A percentile compares a stretch with the other conserved stretches of the same genome.
Conservation (phyloP, 2,888 invertebrate genomes). For the Drosophila percnosoma region DNA sequence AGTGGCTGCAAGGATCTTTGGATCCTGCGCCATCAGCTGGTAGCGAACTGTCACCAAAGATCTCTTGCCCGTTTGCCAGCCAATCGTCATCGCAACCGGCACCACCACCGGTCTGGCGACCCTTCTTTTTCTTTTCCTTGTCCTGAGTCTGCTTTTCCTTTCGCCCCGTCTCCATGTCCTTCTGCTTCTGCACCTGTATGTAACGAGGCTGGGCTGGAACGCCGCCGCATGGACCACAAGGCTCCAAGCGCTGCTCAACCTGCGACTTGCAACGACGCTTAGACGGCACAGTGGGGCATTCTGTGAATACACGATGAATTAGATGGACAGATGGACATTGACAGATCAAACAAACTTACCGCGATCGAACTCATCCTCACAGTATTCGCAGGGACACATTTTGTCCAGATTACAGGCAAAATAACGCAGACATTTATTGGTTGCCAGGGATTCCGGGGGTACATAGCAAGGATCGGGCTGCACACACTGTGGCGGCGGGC, state of each 20-base stretch:
- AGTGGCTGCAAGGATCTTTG: conserved; percentile 24
- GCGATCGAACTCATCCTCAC: conserved; percentile 82
- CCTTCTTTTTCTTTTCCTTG: conserved; percentile 42
- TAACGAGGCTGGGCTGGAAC: conserved; percentile 56
- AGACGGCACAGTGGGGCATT: conserved; percentile 67
- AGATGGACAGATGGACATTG: not conserved
- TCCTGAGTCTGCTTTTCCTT: conserved; percentile 22
- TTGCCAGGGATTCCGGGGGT: conserved; percentile 4
- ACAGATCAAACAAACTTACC: conserved; percentile 55
- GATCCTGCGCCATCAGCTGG: not conserved
- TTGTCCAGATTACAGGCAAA: conserved; percentile 81
- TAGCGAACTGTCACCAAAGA: not conserved
- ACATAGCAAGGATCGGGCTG: conserved; percentile 60
- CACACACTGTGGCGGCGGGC: conserved; percentile 39
- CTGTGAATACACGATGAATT: conserved; percentile 15
- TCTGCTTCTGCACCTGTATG: conserved; percentile 30
- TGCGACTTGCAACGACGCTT: conserved; percentile 40
- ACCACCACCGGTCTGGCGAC: conserved; percentile 59
- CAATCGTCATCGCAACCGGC: not conserved
- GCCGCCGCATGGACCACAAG: conserved; percentile 62
- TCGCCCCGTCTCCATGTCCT: conserved; percentile 10
- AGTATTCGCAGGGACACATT: conserved; percentile 72
- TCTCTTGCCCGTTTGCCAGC: not conserved
- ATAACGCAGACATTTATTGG: conserved; percentile 71
- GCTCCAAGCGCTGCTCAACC: conserved; percentile 51